phyloP scores from a whole-genome alignment of 2,888 invertebrate species.

The Hyalella azteca region DNA sequence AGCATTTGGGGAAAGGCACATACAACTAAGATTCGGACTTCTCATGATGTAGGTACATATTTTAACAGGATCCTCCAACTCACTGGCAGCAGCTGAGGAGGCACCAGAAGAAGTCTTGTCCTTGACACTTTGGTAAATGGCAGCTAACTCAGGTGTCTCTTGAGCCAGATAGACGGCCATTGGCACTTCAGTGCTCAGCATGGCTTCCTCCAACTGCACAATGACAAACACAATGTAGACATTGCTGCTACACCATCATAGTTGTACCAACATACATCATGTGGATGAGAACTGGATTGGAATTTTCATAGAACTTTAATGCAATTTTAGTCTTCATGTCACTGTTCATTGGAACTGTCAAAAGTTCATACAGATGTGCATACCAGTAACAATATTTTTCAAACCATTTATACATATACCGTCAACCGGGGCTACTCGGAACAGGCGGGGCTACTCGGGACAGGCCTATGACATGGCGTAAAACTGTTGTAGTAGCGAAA shows the following conservation, averaged over 20 bases:
- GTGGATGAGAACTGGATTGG: no score
- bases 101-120: constrained; percentile 73
- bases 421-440: no score
- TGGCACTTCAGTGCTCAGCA: constrained; percentile 78
- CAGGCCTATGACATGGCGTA: no score
- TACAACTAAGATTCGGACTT: background rate
- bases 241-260: constrained; percentile 26
- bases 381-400: no score
- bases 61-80: background rate
- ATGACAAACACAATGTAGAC: no score
- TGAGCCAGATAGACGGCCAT: constrained; percentile 88
- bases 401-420: no score
- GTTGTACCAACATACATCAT: background rate
- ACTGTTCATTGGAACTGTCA: no score
- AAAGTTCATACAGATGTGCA: no score
- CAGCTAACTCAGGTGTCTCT: constrained; percentile 76
- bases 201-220: constrained; percentile 74
- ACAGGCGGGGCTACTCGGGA: no score
- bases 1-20: background rate
- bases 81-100: constrained; percentile 77
- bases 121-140: constrained; percentile 78
- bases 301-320: no score
- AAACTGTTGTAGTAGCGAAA: no score
- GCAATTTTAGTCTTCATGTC: no score
- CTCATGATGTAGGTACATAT: background rate